These are phyloP conservation scores for Coilia nasus DNA, from an alignment of 2,797 vertebrate genomes.

Conservation along the genomic window DNA sequence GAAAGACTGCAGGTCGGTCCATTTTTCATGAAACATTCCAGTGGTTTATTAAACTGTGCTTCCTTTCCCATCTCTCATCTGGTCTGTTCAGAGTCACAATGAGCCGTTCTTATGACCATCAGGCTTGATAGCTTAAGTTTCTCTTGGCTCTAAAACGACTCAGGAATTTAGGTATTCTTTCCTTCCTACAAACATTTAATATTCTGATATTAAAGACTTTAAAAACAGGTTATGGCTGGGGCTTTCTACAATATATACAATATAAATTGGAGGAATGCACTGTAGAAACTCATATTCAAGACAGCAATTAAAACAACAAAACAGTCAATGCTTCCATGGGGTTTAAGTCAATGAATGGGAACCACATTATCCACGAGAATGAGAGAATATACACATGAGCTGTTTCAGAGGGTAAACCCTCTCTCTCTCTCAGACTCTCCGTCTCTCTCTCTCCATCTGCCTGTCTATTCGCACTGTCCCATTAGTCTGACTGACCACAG, in stretches of 20 bases:
- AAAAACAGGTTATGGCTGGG: slow-evolving; percentile 1
- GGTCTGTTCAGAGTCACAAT: neutral
- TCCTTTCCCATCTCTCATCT: neutral
- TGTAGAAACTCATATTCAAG: slow-evolving; percentile 44
- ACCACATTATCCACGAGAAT: slow-evolving; percentile 60
- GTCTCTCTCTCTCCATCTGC: neutral
- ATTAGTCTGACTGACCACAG: slow-evolving; percentile 9
- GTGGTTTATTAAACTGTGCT: neutral
- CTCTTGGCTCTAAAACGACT: slow-evolving; percentile 15
- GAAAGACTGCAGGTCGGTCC: neutral
- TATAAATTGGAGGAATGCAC: slow-evolving; percentile 46
- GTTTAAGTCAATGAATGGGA: slow-evolving; percentile 57
- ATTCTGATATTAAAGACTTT: slow-evolving; percentile 22
- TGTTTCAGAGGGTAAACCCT: slow-evolving; percentile 20
- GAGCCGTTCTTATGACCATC: neutral
- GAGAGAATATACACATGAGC: slow-evolving; percentile 64
- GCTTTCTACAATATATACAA: slow-evolving; percentile 49
- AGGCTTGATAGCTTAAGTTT: neutral
- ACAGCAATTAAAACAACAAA: slow-evolving; percentile 60
- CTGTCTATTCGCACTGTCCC: neutral
- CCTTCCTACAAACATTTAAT: neutral
- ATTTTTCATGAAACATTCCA: slow-evolving; percentile 17
- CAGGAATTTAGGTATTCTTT: neutral
- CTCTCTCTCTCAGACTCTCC: neutral
- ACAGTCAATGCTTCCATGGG: slow-evolving; percentile 65